Conservation (phyloP, 1,140 invertebrate genomes). For the Trichonephila inaurata region DNA sequence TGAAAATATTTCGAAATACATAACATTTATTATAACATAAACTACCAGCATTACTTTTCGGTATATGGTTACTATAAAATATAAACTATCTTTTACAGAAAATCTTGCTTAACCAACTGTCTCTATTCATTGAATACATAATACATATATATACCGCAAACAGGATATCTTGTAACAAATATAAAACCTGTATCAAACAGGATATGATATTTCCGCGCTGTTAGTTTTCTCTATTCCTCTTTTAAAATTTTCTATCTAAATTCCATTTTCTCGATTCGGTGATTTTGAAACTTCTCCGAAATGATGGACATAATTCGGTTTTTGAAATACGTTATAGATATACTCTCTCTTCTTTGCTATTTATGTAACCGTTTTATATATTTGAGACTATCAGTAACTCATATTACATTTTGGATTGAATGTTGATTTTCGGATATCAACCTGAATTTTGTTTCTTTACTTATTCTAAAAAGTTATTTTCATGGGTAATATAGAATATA, state of each 20-base stretch:
- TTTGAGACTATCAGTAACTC: background rate
- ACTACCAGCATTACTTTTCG: too few species aligned
- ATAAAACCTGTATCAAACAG: background rate
- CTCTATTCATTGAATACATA: too few species aligned
- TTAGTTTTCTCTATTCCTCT: background rate
- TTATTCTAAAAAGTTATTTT: too few species aligned
- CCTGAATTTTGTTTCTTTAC: too few species aligned
- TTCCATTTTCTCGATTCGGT: background rate
- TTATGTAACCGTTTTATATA: background rate
- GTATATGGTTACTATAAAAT: too few species aligned
- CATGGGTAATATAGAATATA: too few species aligned
- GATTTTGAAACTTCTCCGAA: background rate
- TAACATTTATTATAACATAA: too few species aligned
- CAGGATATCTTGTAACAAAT: background rate
- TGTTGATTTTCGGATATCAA: background rate
- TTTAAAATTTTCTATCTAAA: conserved; percentile 15
- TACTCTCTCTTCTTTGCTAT: background rate
- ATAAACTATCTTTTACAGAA: too few species aligned
- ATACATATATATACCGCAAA: background rate
- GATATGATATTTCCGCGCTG: background rate
- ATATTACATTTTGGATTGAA: background rate
- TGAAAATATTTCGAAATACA: too few species aligned
- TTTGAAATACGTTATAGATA: background rate
- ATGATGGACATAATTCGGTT: background rate
- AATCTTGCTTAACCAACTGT: too few species aligned